phyloP scores from a whole-genome alignment of 2,113 vertebrate species.

The Nyctereutes procyonoides region DNA sequence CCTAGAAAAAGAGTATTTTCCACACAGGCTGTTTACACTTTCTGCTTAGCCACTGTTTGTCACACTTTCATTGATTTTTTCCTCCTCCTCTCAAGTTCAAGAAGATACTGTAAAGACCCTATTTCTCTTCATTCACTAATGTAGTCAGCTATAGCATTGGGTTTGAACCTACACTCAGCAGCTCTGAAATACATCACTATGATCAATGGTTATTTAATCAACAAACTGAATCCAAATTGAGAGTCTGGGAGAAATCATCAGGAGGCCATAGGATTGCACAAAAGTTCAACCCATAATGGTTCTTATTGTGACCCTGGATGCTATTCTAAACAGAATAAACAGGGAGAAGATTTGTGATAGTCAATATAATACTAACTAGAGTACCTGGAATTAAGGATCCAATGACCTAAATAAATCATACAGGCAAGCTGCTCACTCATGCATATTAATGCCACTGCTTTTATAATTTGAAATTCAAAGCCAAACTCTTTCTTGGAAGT shows the following conservation, averaged over 20 bases:
- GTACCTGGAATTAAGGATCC: constrained; percentile 24
- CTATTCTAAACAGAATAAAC: constrained; percentile 50
- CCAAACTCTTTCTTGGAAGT: neutral
- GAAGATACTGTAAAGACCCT: neutral
- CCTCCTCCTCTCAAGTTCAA: neutral
- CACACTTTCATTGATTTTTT: neutral
- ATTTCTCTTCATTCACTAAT: constrained; percentile 42
- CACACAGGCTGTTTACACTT: neutral
- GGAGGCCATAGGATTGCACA: constrained; percentile 2
- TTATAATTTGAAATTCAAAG: constrained; percentile 41
- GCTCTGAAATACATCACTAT: constrained; percentile 7
- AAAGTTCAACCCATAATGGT: neutral
- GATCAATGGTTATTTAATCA: constrained; percentile 55
- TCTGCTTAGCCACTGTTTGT: neutral
- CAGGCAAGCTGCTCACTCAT: neutral
- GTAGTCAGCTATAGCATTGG: neutral
- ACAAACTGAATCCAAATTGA: constrained; percentile 21
- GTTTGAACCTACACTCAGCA: neutral
- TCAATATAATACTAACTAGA: constrained; percentile 12
- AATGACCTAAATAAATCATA: constrained; percentile 41
- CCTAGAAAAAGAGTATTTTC: neutral
- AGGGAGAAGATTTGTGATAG: constrained; percentile 6
- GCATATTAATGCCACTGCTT: neutral
- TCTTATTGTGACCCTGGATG: constrained; percentile 2
- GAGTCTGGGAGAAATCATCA: neutral